Evolutionary conservation across 2,113 vertebrate species (phyloP), one percentile per base, ranked within the genome.

Genomic region (Syngnathus scovelli): DNA sequence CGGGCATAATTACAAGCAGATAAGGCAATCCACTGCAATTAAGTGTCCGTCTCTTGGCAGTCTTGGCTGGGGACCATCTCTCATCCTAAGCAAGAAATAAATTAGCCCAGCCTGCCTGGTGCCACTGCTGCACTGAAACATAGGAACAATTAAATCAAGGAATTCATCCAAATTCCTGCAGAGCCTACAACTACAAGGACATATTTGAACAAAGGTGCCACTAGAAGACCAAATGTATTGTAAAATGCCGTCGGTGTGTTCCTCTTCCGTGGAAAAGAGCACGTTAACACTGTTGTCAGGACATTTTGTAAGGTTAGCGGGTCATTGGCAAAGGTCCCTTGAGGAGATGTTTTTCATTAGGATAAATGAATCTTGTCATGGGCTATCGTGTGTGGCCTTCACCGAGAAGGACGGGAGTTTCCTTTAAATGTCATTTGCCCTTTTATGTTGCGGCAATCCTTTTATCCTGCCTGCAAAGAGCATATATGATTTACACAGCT

Each of bases 131-230:
- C 72, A 88, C 84, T 94, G 93, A 94, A 92, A 93, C 92, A 92
- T 91, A 90, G 90, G 92, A 92, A 94, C 92, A 94, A 94, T 94
- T 94, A 93, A 93, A 92, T 88, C 1, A 18, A 92, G 90, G 90
- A 93, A 93, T 95, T 93, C 91, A 92, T 93, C 90, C 90, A 92
- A 93, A 94, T 93, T 92, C 91, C 93, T 93, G 91, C 89, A 88
- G 83, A 86, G 90, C 89, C 54, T 87, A 88, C 91, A 90, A 90
- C 90, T 91, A 90, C 91, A 91, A 90, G 90, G 90, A 90, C 92
- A 92, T 90, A 91, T 92, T 88, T 89, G 86, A 76, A 84, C 90
- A 85, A 79, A 79, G 83, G 88, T 83, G 90, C 90, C 90, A 85
- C 88, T 87, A 89, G 92, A 90, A 91, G 78, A 88, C 85, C 77